phyloP scores from a whole-genome alignment of 2,797 vertebrate genomes.

The Enteromius afrohamiltoni region DNA sequence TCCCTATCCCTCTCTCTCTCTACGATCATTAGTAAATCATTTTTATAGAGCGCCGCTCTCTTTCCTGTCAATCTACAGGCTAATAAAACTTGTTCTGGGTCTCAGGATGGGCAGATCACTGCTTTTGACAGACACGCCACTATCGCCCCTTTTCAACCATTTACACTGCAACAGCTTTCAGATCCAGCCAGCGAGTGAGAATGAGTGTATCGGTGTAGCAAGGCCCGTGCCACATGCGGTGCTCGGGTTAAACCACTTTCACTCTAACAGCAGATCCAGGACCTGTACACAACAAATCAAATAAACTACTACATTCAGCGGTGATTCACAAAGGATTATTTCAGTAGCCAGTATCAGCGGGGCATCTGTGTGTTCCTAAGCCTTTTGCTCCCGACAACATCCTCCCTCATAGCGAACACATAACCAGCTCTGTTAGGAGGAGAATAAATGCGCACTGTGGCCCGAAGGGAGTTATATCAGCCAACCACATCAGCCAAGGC shows the following conservation, averaged over 20 bases:
- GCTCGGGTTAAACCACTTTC: slow-evolving; percentile 26
- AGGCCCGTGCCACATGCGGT: background rate
- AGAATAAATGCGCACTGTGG: slow-evolving; percentile 38
- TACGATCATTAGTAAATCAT: slow-evolving; percentile 51
- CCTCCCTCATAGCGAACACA: slow-evolving; percentile 44
- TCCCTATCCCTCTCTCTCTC: background rate
- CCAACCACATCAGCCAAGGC: slow-evolving; percentile 34
- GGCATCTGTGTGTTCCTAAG: slow-evolving; percentile 47
- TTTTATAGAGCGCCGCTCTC: slow-evolving; percentile 31
- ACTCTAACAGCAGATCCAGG: slow-evolving; percentile 24
- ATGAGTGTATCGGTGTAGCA: background rate
- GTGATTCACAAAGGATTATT: slow-evolving; percentile 50
- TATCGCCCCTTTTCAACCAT: background rate
- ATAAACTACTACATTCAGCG: slow-evolving; percentile 45
- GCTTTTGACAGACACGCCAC: background rate
- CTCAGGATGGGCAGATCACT: slow-evolving; percentile 16
- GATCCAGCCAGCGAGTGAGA: background rate
- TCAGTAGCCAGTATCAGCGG: slow-evolving; percentile 45
- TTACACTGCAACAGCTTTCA: slow-evolving; percentile 25
- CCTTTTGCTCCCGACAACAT: slow-evolving; percentile 43
- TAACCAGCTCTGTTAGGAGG: slow-evolving; percentile 44
- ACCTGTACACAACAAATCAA: slow-evolving; percentile 42
- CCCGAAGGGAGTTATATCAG: slow-evolving; percentile 36
- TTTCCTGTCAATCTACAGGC: slow-evolving; percentile 42
- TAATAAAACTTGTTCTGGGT: slow-evolving; percentile 47